phyloP scores from a whole-genome alignment of 1,140 invertebrate species.

The Phocides pigmalion region DNA sequence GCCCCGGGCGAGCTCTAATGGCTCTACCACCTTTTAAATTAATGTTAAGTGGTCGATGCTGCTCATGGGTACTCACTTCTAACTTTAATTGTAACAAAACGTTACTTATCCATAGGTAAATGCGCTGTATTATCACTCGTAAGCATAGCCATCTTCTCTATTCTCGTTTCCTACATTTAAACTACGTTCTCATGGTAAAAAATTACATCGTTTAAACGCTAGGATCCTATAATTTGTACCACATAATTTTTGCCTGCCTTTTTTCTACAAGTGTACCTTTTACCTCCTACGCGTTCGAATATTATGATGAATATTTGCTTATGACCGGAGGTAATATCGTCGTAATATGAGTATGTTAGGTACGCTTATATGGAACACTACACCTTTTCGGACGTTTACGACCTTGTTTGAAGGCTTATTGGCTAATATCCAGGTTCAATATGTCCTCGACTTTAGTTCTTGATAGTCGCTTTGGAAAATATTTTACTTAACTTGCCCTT shows the following conservation, averaged over 20 bases:
- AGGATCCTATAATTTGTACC: constrained; percentile 13
- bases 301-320: constrained; percentile 38
- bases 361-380: constrained; percentile 5
- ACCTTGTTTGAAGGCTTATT: constrained; percentile 4
- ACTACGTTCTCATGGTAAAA: no score
- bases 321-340: constrained; percentile 22
- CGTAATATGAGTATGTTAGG: background rate
- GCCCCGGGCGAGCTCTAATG: no score
- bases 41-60: no score
- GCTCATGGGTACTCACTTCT: no score
- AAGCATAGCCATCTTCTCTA: no score
- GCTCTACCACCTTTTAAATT: no score
- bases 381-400: constrained; percentile 18
- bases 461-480: no score
- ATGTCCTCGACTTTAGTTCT: background rate
- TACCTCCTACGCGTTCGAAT: constrained; percentile 40
- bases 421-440: background rate
- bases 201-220: background rate
- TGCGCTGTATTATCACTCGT: no score
- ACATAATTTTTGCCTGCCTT: constrained; percentile 22
- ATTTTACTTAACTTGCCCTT: no score
- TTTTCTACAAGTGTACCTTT: constrained; percentile 44
- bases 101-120: no score
- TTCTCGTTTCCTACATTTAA: no score
- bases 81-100: no score